phyloP scores from a whole-genome alignment of 2,888 invertebrate species.

The Rhingia rostrata region DNA sequence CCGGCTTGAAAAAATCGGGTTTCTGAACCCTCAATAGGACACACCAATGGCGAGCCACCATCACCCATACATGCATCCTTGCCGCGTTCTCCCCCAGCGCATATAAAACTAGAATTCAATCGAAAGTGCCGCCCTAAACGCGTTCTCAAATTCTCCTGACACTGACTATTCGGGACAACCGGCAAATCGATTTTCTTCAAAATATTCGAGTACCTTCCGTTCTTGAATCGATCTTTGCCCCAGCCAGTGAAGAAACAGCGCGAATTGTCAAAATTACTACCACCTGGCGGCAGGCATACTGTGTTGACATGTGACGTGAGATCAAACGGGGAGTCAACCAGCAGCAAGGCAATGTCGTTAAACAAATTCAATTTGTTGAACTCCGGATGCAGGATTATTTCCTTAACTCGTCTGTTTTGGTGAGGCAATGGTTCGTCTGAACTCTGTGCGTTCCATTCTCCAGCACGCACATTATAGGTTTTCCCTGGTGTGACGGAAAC shows the following conservation, averaged over 20 bases:
- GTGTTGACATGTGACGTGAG: constrained; percentile 88
- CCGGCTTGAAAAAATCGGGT: constrained; percentile 77
- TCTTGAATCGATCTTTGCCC: constrained; percentile 78
- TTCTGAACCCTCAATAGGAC: constrained; percentile 82
- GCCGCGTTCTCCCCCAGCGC: constrained; percentile 89
- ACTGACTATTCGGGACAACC: constrained; percentile 84
- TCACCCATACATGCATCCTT: constrained; percentile 84
- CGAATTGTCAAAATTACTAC: constrained; percentile 81
- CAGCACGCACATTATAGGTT: constrained; percentile 85
- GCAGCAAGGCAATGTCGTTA: constrained; percentile 89
- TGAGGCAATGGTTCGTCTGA: constrained; percentile 87
- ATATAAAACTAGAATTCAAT: constrained; percentile 88
- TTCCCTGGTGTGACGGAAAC: constrained; percentile 72
- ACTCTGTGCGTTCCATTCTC: constrained; percentile 91
- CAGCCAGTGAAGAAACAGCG: constrained; percentile 78
- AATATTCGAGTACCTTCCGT: constrained; percentile 84
- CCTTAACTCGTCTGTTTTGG: constrained; percentile 86
- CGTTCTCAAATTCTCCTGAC: constrained; percentile 84
- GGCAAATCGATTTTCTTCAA: constrained; percentile 88
- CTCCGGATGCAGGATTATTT: constrained; percentile 79
- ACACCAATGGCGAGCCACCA: constrained; percentile 90
- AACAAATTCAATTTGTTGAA: constrained; percentile 86
- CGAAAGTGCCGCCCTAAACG: constrained; percentile 86
- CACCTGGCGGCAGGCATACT: constrained; percentile 86
- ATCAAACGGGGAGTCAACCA: constrained; percentile 86